Conservation (phyloP, 2,888 invertebrate genomes). For the Sericinus montela region DNA sequence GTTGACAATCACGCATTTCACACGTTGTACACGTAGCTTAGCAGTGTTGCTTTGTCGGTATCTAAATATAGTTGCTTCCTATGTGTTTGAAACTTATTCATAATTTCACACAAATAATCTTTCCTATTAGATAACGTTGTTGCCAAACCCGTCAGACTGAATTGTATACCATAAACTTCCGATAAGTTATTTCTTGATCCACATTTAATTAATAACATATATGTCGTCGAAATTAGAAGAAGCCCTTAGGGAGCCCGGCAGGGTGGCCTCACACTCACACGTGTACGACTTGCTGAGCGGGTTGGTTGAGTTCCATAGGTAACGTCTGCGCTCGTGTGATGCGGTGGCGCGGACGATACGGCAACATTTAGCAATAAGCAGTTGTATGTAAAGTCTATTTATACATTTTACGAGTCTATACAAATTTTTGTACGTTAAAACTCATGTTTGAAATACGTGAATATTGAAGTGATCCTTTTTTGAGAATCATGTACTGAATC, state of each 20-base stretch:
- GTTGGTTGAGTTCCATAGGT: constrained; percentile 21
- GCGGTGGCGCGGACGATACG: constrained; percentile 39
- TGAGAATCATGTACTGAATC: constrained; percentile 77
- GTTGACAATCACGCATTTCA: constrained; percentile 19
- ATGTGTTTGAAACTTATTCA: background rate
- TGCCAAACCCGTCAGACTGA: constrained; percentile 77
- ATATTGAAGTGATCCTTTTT: constrained; percentile 73
- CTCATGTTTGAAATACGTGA: constrained; percentile 68
- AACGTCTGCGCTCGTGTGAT: constrained; percentile 30
- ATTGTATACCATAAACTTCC: constrained; percentile 67
- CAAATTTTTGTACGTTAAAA: constrained; percentile 75
- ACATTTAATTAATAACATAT: constrained; percentile 32
- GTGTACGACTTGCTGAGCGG: constrained; percentile 29
- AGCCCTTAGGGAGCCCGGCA: constrained; percentile 8
- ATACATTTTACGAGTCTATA: constrained; percentile 79
- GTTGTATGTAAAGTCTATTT: constrained; percentile 77
- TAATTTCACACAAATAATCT: constrained; percentile 16
- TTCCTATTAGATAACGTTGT: constrained; percentile 59
- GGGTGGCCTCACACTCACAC: constrained; percentile 11
- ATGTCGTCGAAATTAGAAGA: constrained; percentile 20
- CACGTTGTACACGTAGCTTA: constrained; percentile 25
- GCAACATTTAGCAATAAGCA: constrained; percentile 77
- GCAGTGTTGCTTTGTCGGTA: constrained; percentile 3
- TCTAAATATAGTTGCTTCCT: constrained; percentile 3
- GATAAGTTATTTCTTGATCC: constrained; percentile 49